Conservation (phyloP, 2,888 invertebrate species). For the Hofmannophila pseudospretella region DNA sequence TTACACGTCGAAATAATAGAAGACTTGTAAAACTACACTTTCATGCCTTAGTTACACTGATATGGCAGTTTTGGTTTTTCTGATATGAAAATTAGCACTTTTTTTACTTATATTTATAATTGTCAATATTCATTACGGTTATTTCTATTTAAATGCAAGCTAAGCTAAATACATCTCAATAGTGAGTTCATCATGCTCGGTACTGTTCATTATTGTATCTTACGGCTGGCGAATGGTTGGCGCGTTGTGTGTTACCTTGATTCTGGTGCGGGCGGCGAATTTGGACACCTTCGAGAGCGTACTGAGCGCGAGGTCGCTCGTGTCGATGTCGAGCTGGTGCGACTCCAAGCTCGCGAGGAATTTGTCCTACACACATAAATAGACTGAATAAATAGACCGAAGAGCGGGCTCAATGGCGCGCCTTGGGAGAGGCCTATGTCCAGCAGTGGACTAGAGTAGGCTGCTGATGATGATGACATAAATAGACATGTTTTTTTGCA, state of each 20-base stretch:
- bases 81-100: slow-evolving; percentile 6
- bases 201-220: slow-evolving; percentile 1
- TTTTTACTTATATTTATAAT: slow-evolving; percentile 14
- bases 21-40: slow-evolving; percentile 13
- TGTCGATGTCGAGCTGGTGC: slow-evolving; percentile 91
- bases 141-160: slow-evolving; percentile 37
- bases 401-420: too few relatives aligned
- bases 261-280: slow-evolving; percentile 89
- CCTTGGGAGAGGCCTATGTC: too few relatives aligned
- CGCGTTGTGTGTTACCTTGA: slow-evolving; percentile 77
- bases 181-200: slow-evolving; percentile 34
- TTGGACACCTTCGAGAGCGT: slow-evolving; percentile 94
- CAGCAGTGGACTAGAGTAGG: too few relatives aligned
- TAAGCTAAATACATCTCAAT: slow-evolving; percentile 37
- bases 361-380: slow-evolving; percentile 84
- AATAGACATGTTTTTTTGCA: too few relatives aligned
- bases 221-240: background rate
- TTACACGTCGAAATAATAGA: background rate
- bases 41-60: slow-evolving; percentile 66
- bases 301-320: slow-evolving; percentile 90
- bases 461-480: too few relatives aligned
- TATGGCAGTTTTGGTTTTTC: slow-evolving; percentile 16
- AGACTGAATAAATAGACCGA: too few relatives aligned
- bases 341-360: slow-evolving; percentile 87
- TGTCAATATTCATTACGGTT: slow-evolving; percentile 23